These are phyloP conservation scores for Brachionus rubens DNA, from an alignment of 1,140 invertebrate species.

Conservation along the genomic window DNA sequence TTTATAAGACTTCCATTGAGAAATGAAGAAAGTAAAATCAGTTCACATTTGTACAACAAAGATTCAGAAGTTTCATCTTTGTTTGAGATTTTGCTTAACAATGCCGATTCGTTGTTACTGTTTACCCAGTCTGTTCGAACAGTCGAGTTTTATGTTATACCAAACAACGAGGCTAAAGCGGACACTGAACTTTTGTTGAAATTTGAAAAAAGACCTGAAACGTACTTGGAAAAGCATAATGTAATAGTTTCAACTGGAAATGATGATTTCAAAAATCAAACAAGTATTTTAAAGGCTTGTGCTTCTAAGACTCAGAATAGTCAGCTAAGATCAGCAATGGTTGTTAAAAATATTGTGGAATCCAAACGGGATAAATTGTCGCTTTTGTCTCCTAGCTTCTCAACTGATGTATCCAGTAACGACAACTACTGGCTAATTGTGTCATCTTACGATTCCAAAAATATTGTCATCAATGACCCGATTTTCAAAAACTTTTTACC, in stretches of 20 bases:
- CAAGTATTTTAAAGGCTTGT: slow-evolving; percentile 1
- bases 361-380: not conserved
- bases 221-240: not conserved
- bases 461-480: slow-evolving; percentile 46
- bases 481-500: slow-evolving; percentile 49
- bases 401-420: not conserved
- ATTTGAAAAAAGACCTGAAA: slow-evolving; percentile 16
- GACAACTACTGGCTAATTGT: slow-evolving; percentile 47
- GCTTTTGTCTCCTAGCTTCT: not conserved
- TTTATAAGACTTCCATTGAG: slow-evolving; percentile 54
- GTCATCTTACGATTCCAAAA: slow-evolving; percentile 42
- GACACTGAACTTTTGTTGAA: not conserved
- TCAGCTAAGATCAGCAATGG: slow-evolving; percentile 10
- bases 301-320: too few species aligned
- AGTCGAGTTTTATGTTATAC: slow-evolving; percentile 52
- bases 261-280: not conserved
- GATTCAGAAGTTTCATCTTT: slow-evolving; percentile 50
- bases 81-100: slow-evolving; percentile 50
- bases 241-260: not conserved
- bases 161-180: not conserved
- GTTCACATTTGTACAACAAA: slow-evolving; percentile 49
- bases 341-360: not conserved
- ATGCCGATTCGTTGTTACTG: slow-evolving; percentile 51
- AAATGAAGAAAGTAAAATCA: slow-evolving; percentile 52
- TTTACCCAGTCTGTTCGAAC: slow-evolving; percentile 55